These are phyloP conservation scores for Percina caprodes DNA, from an alignment of 2,113 vertebrate genomes.

Conservation along the genomic window DNA sequence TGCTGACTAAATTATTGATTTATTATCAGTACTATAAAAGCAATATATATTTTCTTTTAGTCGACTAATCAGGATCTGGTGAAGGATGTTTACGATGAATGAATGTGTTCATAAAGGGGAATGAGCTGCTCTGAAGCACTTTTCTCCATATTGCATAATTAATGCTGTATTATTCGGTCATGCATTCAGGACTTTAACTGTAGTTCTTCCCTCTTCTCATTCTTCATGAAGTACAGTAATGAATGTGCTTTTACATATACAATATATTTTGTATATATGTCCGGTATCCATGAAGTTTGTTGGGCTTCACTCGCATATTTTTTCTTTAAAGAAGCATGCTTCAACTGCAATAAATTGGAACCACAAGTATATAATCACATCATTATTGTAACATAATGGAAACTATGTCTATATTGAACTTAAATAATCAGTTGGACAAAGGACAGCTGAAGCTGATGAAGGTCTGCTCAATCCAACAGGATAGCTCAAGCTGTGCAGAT, in stretches of 20 bases:
- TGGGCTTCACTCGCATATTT: no score
- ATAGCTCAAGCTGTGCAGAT: background rate
- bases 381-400: background rate
- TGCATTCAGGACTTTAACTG: background rate
- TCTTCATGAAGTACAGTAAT: background rate
- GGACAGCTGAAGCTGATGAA: no score
- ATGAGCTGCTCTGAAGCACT: constrained; percentile 21
- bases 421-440: background rate
- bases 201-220: background rate
- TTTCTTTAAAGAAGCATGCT: background rate
- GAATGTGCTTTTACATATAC: background rate
- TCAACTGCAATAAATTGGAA: background rate
- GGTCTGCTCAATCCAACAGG: background rate
- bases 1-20: background rate
- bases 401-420: background rate
- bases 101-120: constrained; percentile 22
- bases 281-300: background rate
- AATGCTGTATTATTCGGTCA: background rate
- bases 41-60: background rate
- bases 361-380: background rate
- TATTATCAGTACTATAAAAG: background rate
- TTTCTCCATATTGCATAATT: no score
- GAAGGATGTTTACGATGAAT: constrained; percentile 58
- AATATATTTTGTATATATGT: background rate
- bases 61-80: background rate